A percentile compares a stretch with the other conserved stretches of the same genome.
Conservation (phyloP, 2,797 vertebrate genomes). For the Danio tinwini region DNA sequence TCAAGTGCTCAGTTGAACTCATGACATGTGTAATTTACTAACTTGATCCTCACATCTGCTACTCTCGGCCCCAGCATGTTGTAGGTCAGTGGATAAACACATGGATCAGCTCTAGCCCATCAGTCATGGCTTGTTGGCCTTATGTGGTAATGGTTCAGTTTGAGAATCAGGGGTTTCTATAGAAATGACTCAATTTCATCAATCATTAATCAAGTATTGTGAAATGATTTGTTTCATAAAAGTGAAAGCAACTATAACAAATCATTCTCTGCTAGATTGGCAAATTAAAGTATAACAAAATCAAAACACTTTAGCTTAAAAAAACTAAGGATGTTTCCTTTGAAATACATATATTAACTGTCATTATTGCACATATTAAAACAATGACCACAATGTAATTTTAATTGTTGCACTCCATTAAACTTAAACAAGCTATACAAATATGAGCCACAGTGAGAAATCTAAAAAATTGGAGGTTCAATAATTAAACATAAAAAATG, state of each 20-base stretch:
- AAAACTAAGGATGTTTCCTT: neutral
- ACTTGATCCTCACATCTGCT: neutral
- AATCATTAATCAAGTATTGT: too few relatives aligned
- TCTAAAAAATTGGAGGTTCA: neutral
- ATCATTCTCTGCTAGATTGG: too few relatives aligned
- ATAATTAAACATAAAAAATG: neutral
- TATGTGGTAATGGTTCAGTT: neutral
- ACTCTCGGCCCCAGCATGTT: neutral
- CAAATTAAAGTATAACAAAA: neutral
- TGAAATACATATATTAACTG: neutral
- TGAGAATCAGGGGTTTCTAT: neutral
- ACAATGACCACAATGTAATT: neutral
- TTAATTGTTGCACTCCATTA: neutral
- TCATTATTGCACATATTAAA: neutral
- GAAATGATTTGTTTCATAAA: too few relatives aligned
- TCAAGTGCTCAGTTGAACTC: conserved; percentile 6
- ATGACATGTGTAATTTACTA: neutral
- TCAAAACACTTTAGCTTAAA: neutral
- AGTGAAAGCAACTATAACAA: neutral
- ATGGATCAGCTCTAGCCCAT: neutral
- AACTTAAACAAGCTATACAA: neutral
- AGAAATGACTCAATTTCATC: too few relatives aligned
- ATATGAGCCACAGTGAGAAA: neutral
- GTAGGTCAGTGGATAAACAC: conserved; percentile 11
- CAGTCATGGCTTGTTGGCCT: neutral